These are phyloP conservation scores for Acrocephalus kingi DNA, from an alignment of 2,113 vertebrate genomes.

Conservation along the genomic window DNA sequence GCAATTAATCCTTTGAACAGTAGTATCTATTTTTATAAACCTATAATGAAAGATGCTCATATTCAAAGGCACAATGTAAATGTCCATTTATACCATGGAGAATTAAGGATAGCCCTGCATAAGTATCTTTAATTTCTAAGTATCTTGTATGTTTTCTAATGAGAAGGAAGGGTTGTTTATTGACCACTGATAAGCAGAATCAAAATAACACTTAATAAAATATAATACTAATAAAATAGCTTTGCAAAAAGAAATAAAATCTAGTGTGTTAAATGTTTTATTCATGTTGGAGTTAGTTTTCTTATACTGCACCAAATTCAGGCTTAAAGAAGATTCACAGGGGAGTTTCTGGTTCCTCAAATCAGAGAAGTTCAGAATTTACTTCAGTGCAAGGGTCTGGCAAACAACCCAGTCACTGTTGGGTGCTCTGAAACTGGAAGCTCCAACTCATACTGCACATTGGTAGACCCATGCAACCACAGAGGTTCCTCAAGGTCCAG, in stretches of 20 bases:
- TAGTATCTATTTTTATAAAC: not conserved
- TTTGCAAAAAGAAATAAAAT: not conserved
- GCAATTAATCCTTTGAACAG: not conserved
- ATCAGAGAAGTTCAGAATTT: not conserved
- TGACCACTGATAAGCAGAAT: not conserved
- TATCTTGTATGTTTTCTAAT: not conserved
- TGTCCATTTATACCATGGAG: not conserved
- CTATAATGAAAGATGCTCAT: not conserved
- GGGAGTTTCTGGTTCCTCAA: not conserved
- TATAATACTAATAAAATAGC: not conserved
- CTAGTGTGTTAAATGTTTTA: not conserved
- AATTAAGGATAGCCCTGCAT: not conserved
- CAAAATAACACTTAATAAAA: not conserved
- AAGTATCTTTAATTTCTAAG: not conserved
- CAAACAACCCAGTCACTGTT: not conserved
- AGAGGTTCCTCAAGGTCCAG: not conserved
- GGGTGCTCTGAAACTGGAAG: not conserved
- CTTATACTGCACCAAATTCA: not conserved
- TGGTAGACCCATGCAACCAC: not conserved
- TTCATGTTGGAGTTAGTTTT: not conserved
- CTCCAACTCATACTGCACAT: fast-evolving
- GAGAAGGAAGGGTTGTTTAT: not conserved
- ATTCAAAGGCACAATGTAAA: not conserved
- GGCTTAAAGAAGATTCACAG: not conserved
- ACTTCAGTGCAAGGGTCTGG: not conserved